phyloP scores from a whole-genome alignment of 2,888 invertebrate genomes.

The Eupsilia transversa region DNA sequence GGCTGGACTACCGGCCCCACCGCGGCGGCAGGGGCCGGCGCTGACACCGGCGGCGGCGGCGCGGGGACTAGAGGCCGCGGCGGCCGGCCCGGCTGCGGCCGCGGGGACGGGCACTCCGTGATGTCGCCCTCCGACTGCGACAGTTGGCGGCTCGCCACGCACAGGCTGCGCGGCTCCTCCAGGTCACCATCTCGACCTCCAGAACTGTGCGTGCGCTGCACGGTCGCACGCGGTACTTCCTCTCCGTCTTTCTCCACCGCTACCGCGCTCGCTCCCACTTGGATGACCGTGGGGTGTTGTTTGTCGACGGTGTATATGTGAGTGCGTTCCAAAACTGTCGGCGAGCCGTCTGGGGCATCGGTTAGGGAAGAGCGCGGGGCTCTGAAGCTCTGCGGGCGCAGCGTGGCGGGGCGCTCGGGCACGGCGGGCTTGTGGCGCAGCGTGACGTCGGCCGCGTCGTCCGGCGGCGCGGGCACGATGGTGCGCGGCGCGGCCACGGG shows the following conservation, averaged over 20 bases:
- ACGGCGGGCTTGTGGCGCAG: slow-evolving; percentile 94
- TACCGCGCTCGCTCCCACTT: slow-evolving; percentile 82
- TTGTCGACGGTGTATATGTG: slow-evolving; percentile 94
- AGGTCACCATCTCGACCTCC: slow-evolving; percentile 86
- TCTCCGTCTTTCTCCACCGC: slow-evolving; percentile 66
- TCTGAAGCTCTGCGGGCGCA: slow-evolving; percentile 91
- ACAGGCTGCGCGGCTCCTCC: slow-evolving; percentile 82
- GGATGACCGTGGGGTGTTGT: slow-evolving; percentile 93
- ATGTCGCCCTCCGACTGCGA: slow-evolving; percentile 92
- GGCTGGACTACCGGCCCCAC: slow-evolving; percentile 21
- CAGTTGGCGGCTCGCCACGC: slow-evolving; percentile 84
- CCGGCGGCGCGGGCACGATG: slow-evolving; percentile 74
- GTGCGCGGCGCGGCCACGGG: slow-evolving; percentile 85
- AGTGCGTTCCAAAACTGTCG: slow-evolving; percentile 91
- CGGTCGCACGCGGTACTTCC: slow-evolving; percentile 79
- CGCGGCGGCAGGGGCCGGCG: slow-evolving; percentile 66
- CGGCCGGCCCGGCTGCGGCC: slow-evolving; percentile 78
- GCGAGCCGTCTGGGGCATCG: slow-evolving; percentile 74
- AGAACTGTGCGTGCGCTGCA: slow-evolving; percentile 87
- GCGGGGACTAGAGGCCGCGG: slow-evolving; percentile 82
- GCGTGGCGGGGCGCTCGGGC: slow-evolving; percentile 94
- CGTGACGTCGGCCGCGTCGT: slow-evolving; percentile 85
- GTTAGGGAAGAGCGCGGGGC: slow-evolving; percentile 80
- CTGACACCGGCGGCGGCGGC: slow-evolving; percentile 71
- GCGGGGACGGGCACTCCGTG: slow-evolving; percentile 88